Base-by-base conservation (phyloP, 2,113 vertebrate genomes). In the Orientallactaga bullata region DNA sequence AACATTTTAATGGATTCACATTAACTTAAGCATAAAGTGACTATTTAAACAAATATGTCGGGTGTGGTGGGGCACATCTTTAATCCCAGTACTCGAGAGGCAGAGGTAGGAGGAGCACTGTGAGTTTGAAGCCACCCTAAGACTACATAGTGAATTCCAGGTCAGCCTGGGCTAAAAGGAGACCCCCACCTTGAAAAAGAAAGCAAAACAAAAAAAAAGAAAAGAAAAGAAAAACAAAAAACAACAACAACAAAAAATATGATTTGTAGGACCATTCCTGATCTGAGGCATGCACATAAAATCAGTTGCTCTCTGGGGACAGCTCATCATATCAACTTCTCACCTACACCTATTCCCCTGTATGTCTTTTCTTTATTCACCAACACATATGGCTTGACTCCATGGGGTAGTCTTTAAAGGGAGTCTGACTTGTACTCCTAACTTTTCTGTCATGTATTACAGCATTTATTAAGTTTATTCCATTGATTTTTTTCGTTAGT, bases 341-440 rank as follows among this genome's bases (percentile, higher is more conserved):
- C 1, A 10, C 9, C 5, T n/a, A 5, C 2, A 21, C n/a, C 35
- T 17, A 35, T 1, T 78, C 0, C 10, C 8, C 11, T 13, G n/a
- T 35, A 1, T 5, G 9, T 61, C 11, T 61, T 78, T 18, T n/a
- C n/a, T 11, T 42, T 58, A 60, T 51, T 13, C 0, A 20, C 7
- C 1, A 26, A 35, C 15, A 9, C 30, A 55, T 35, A 26, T 74
- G 16, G 2, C 17, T 37, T 24, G 6, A 15, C 42, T 68, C 47
- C 30, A 28, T 20, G 63, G 58, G 55, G 5, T 7, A 72, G 37
- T 66, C 7, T 74, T 47, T 32, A 55, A 82, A 87, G 16, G 18
- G 13, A 11, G 12, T 4, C 11, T 89, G 79, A 23, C 30, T 89
- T 84, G 4, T 47, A 28, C 23, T 79, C 10, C 18, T 77, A 81